Evolutionary conservation across 92 coral and sea anemone genomes (phyloP), one percentile per base, ranked within the genome.

Genomic region (Blastomussa wellsi): DNA sequence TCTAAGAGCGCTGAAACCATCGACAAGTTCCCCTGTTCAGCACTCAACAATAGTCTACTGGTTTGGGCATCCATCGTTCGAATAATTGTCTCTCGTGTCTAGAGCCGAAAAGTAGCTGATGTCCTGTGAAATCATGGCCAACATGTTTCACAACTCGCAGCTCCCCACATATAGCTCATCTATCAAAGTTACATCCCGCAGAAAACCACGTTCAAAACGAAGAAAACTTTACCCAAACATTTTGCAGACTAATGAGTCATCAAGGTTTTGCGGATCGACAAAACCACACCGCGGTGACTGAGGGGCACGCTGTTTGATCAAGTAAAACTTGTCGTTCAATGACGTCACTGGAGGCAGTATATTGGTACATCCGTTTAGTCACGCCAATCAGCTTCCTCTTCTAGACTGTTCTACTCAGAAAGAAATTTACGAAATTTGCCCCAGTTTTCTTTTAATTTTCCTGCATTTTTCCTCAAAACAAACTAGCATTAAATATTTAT

Each of bases 1-100:
- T 92, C 95, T 37, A 94, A 76, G 44, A 92, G 65, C 32, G 84
- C 90, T 33, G 92, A 79, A 68, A 93, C 95, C 78, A 71, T 29
- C 32, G 81, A 75, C 53, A 88, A 82, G 87, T 88, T 92, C 5
- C 98, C 98, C 15, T 90, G 93, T 82, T 88, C 93, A 32, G 93
- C 95, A 36, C 91, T 91, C 37, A 55, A 73, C 11, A 92, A 81
- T 12, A 92, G 80, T 53, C 88, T 84, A 31, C 86, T 74, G 59
- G 87, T 73, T 59, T 84, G 85, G 64, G 44, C 53, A 74, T 75
- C 87, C 79, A 83, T 74, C 70, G 12, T 60, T 28, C 55, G 59
- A 59, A 36, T 35, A 82, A 72, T 53, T 52, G 59, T 82, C 62
- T 37, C 51, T 71, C 70, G 36, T 71, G 26, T 42, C 32, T 65